A percentile compares a stretch with the other conserved stretches of the same genome.
These are phyloP conservation scores for Trissonchulus sp. DNA, from an alignment of 2,888 invertebrate genomes.

Conservation along the genomic window DNA sequence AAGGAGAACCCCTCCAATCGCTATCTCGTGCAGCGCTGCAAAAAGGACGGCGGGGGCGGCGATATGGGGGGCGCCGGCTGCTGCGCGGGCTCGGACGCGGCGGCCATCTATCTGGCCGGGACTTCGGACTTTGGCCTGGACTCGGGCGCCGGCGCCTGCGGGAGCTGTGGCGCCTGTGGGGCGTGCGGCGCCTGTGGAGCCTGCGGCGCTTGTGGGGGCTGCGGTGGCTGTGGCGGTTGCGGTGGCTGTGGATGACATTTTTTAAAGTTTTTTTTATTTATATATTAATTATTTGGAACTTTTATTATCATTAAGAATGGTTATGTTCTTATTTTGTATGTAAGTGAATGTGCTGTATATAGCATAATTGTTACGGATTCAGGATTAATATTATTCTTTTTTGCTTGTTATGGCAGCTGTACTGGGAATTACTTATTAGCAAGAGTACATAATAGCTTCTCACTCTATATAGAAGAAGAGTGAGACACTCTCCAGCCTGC, in stretches of 20 bases:
- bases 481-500: no score
- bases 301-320: no score
- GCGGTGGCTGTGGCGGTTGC: conserved; percentile 14
- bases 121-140: conserved; percentile 13
- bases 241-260: background rate
- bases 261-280: no score
- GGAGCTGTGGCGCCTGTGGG: conserved; percentile 46
- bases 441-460: no score
- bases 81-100: conserved; percentile 37
- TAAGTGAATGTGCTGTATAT: no score
- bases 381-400: no score
- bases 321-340: no score
- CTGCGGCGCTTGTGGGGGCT: conserved; percentile 27
- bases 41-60: conserved; percentile 32
- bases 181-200: conserved; percentile 37
- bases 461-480: no score
- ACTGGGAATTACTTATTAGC: no score
- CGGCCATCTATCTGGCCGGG: conserved; percentile 40
- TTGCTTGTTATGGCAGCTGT: no score
- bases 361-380: no score
- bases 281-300: no score
- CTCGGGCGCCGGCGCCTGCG: conserved; percentile 43
- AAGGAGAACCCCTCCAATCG: conserved; percentile 51
- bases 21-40: conserved; percentile 41
- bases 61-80: conserved; percentile 21